Conservation (phyloP, 2,888 invertebrate genomes). For the Euspilapteryx auroguttella region DNA sequence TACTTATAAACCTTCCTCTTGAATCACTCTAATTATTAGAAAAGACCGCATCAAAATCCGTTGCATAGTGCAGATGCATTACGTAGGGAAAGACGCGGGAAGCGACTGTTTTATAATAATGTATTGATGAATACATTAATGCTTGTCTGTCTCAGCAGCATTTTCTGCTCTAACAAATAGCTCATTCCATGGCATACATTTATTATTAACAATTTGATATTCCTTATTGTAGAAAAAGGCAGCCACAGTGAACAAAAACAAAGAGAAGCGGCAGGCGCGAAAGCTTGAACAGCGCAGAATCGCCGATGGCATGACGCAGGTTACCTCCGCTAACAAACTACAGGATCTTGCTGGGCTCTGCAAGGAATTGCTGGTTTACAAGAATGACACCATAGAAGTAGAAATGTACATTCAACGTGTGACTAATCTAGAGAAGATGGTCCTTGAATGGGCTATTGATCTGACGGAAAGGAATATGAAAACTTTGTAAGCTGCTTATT, state of each 20-base stretch:
- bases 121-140: too few species aligned
- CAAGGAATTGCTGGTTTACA: slow-evolving; percentile 63
- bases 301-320: slow-evolving; percentile 60
- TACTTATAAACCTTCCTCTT: too few species aligned
- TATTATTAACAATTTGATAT: too few species aligned
- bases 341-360: slow-evolving; percentile 63
- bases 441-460: slow-evolving; percentile 70
- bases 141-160: too few species aligned
- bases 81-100: too few species aligned
- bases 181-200: too few species aligned
- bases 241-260: slow-evolving; percentile 63
- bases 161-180: too few species aligned
- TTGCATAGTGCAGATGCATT: too few species aligned
- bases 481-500: slow-evolving; percentile 57
- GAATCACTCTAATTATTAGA: too few species aligned
- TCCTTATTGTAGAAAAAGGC: too few species aligned
- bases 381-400: slow-evolving; percentile 61
- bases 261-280: slow-evolving; percentile 64
- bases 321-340: slow-evolving; percentile 63
- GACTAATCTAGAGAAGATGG: slow-evolving; percentile 54
- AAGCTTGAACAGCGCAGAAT: slow-evolving; percentile 64
- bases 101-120: too few species aligned
- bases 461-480: slow-evolving; percentile 82
- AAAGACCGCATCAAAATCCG: too few species aligned
- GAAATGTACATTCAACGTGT: slow-evolving; percentile 64